Conservation (phyloP, 2,113 vertebrate genomes). For the Psittacus erithacus region DNA sequence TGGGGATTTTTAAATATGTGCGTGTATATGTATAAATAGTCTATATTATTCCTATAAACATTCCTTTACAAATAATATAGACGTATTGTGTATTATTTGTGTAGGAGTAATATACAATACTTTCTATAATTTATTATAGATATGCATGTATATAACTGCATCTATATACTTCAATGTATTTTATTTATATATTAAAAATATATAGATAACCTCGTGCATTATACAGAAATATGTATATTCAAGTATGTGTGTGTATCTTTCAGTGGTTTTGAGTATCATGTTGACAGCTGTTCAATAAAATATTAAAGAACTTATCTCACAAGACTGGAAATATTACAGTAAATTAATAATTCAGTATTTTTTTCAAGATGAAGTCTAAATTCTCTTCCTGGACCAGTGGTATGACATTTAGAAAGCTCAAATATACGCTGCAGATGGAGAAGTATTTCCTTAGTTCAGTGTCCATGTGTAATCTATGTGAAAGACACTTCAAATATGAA, state of each 20-base stretch:
- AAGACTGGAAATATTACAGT: neutral
- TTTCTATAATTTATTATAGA: neutral
- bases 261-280: neutral
- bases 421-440: neutral
- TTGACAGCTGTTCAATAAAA: neutral
- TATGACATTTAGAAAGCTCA: neutral
- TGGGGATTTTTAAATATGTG: neutral
- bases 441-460: neutral
- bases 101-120: neutral
- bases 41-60: neutral
- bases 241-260: neutral
- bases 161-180: neutral
- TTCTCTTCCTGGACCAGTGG: neutral
- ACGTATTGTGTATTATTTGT: neutral
- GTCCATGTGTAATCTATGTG: neutral
- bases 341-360: neutral
- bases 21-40: neutral
- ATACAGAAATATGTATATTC: neutral
- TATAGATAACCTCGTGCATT: neutral
- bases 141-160: neutral
- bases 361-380: neutral
- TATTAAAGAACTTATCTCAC: neutral
- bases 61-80: neutral
- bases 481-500: neutral
- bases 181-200: neutral